Conservation (phyloP, 2,888 invertebrate genomes). For the Scrobipalpa atriplicella region DNA sequence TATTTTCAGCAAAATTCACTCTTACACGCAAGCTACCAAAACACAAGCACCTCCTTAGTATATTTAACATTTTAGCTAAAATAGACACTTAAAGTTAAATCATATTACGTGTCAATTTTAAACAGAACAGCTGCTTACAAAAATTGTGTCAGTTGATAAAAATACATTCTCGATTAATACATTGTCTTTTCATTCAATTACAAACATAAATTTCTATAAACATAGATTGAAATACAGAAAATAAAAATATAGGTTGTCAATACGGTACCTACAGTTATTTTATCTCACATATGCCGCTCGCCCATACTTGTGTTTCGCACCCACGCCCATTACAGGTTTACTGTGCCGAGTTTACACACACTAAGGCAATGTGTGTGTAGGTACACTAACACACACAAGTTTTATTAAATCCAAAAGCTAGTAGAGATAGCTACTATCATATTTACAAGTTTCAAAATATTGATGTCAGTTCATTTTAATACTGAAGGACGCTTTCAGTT, state of each 20-base stretch:
- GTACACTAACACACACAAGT: no score
- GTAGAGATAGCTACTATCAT: no score
- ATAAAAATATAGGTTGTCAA: neutral
- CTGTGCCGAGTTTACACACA: no score
- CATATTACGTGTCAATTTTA: neutral
- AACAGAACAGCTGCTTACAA: conserved; percentile 5
- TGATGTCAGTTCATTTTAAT: no score
- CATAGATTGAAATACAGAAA: neutral
- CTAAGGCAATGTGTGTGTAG: no score
- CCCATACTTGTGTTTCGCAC: no score
- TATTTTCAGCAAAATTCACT: conserved; percentile 34
- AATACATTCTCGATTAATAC: conserved; percentile 11
- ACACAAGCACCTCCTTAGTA: conserved; percentile 31
- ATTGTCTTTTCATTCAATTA: conserved; percentile 13
- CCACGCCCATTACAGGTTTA: no score
- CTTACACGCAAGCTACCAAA: conserved; percentile 35
- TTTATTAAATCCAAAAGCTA: no score
- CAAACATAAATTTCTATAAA: neutral
- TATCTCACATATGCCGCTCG: no score
- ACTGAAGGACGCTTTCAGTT: no score
- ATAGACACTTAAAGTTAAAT: neutral
- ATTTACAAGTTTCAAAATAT: no score
- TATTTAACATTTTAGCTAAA: neutral
- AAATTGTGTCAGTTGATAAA: conserved; percentile 27
- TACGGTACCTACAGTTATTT: no score